These are phyloP conservation scores for Charadrius vociferus DNA, from an alignment of 2,113 vertebrate genomes.

Conservation along the genomic window DNA sequence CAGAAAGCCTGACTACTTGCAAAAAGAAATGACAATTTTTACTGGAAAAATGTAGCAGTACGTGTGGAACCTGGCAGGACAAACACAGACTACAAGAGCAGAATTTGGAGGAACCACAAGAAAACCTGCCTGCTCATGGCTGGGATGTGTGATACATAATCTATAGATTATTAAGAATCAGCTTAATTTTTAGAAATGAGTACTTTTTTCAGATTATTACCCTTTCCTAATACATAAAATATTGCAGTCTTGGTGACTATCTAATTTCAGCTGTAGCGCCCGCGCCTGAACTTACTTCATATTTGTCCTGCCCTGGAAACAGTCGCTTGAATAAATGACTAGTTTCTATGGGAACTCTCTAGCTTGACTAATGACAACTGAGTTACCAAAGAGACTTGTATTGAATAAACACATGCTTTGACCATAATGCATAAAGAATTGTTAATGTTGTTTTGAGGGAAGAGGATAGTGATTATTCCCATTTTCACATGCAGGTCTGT, in stretches of 20 bases:
- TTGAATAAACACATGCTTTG: background rate
- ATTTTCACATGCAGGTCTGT: background rate
- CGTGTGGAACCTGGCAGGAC: accelerated
- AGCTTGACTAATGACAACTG: background rate
- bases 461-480: background rate
- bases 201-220: background rate
- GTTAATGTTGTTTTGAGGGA: background rate
- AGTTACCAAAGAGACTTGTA: background rate
- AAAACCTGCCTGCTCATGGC: background rate
- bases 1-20: background rate
- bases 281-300: background rate
- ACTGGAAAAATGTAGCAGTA: background rate
- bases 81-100: background rate
- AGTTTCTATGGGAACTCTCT: background rate
- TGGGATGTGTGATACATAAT: background rate
- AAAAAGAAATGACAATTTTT: background rate
- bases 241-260: background rate
- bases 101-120: background rate
- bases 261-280: background rate
- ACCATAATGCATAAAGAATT: background rate
- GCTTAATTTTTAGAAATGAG: background rate
- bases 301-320: background rate
- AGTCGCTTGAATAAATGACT: background rate
- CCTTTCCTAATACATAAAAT: background rate
- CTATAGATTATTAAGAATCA: background rate